Base-by-base conservation (phyloP, 2,113 vertebrate species). In the Pachyramphus minor region DNA sequence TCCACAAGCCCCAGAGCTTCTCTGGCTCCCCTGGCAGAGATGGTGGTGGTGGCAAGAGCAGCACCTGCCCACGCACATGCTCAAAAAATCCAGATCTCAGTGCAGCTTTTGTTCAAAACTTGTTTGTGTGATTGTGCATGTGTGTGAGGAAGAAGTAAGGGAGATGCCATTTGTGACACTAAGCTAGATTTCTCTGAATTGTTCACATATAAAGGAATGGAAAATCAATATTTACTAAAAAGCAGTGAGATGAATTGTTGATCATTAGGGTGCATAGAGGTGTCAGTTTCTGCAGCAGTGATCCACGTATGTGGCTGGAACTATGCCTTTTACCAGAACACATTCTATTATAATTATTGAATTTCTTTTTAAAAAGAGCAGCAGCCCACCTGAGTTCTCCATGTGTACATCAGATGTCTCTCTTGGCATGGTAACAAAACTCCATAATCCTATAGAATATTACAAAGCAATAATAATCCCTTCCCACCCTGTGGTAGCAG, bases 1-100 rank as follows among this genome's bases (percentile, higher is more conserved):
- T 33, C 41, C 17, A 27, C 2, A 0, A 50, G 60, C 19, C 30
- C 0, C 0, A 37, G 59, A 27, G 33, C 37, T 11, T 30, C 0
- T 0, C 47, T 58, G 37, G 5, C 41, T 52, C 7, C 80, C 5
- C 81, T 56, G 4, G 14, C 58, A 77, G 35, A 30, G 44, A 19
- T 9, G 47, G 21, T 55, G 8, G 27, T 59, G 55, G 33, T 33
- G n/a, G 64, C 73, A 85, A 13, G 39, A 64, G 62, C 7, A 33
- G 44, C 67, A 50, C 9, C 20, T 23, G 45, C 30, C 30, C 3
- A 0, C 11, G 28, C 20, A 16, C 2, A 0, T 47, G 21, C 80
- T 64, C 41, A 31, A 39, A 33, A 80, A 87, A 84, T 84, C 25
- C 7, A 5, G 17, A 37, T 68, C 49, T 73, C 24, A 33, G 33